Evolutionary conservation across 2,113 vertebrate species (phyloP), one percentile per base, ranked within the genome.

Genomic region (Dendrocopos noguchii): DNA sequence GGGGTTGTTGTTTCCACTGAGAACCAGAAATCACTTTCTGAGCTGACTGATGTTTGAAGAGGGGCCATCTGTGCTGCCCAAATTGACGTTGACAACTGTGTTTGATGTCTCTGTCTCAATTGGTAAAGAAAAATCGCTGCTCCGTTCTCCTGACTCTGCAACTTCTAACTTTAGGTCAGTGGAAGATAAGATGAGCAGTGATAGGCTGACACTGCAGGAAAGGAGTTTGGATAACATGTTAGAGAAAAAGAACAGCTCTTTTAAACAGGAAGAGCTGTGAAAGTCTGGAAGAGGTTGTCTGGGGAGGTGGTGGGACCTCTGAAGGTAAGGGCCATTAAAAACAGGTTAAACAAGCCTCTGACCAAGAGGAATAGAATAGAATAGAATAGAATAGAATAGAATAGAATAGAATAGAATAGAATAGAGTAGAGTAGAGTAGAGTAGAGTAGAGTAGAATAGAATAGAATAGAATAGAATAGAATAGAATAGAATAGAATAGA

Each of bases 1-100:
- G 80, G 90, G 74, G 86, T 77, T 66, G 77, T 57, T 83, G 87
- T 84, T 96, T 94, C 95, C 93, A 94, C 87, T 79, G 85, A 87
- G 94, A 93, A 92, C 34, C 72, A 88, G 88, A 93, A 95, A 95
- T 89, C 93, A 88, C 67, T 84, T 91, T 94, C 84, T 94, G 90
- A 79, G 21, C 61, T 91, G 75, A 87, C 78, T 90, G 46, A 64
- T 93, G 79, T 76, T 93, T 12, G 25, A 89, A 91, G 36, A 75
- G 75, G 65, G 89, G 73, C 87, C 93, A 90, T 90, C 87, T 96
- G 90, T 80, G 72, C 75, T 61, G 65, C 79, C 82, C 87, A 80
- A 92, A 95, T 25, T 80, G 57, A 95, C 2, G 0, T 0, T 88
- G 95, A 94, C 80, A 94, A 90, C 81, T 76, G 47, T 44, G 53